These are phyloP conservation scores for Struthidea cinerea DNA, from an alignment of 2,113 vertebrate species.

Conservation along the genomic window DNA sequence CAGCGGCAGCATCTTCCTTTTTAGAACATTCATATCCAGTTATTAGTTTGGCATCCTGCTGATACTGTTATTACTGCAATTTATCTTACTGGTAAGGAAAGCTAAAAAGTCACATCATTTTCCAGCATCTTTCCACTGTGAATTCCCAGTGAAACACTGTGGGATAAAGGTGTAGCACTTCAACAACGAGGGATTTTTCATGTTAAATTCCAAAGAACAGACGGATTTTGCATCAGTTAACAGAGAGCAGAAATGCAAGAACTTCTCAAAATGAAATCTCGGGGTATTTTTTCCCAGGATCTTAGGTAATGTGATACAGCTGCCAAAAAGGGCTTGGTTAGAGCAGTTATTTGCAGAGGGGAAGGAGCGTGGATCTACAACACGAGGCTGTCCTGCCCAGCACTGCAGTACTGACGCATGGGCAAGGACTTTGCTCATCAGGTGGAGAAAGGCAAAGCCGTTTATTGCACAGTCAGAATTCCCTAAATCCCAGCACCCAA, in stretches of 20 bases:
- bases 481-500: too few species aligned
- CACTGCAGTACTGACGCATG: too few species aligned
- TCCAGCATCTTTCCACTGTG: not conserved
- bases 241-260: not conserved
- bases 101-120: not conserved
- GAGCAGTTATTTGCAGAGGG: not conserved
- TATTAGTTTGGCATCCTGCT: not conserved
- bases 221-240: not conserved
- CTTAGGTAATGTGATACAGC: not conserved
- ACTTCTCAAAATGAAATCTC: not conserved
- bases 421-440: too few species aligned
- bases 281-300: not conserved
- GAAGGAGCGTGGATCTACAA: not conserved
- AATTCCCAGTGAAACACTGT: not conserved
- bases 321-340: not conserved
- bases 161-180: not conserved
- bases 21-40: not conserved
- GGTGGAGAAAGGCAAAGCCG: too few species aligned
- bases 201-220: not conserved
- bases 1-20: not conserved
- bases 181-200: not conserved
- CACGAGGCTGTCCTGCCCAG: not conserved
- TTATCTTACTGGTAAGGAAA: not conserved
- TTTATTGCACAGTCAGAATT: too few species aligned
- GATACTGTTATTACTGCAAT: not conserved